phyloP scores from a whole-genome alignment of 2,888 invertebrate genomes.

The Anarsia innoxiella region DNA sequence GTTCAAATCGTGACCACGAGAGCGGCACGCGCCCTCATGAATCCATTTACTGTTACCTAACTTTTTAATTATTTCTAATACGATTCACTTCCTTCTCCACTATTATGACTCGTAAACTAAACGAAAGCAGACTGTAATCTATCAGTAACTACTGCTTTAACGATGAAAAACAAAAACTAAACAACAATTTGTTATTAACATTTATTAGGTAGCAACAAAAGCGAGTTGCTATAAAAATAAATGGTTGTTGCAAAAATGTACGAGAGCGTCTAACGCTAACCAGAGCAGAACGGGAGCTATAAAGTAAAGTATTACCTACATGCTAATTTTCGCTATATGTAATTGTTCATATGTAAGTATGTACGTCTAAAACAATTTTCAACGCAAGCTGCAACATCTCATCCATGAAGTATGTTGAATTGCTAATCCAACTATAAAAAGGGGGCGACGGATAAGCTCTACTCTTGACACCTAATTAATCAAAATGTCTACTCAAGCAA shows the following conservation, averaged over 20 bases:
- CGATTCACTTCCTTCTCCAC: constrained; percentile 2
- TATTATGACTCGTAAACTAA: not conserved
- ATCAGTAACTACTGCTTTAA: not conserved
- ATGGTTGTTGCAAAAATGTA: constrained; percentile 64
- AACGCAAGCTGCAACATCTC: constrained; percentile 54
- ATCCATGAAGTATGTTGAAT: constrained; percentile 51
- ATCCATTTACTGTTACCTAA: constrained; percentile 12
- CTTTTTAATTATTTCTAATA: constrained; percentile 5
- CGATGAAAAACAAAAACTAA: not conserved
- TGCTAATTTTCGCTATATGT: constrained; percentile 66
- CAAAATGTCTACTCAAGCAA: constrained; percentile 37
- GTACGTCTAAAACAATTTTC: constrained; percentile 53
- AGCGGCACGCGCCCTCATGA: constrained; percentile 11
- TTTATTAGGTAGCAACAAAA: constrained; percentile 42
- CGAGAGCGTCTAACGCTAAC: constrained; percentile 53
- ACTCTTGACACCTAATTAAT: constrained; percentile 39
- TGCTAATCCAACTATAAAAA: constrained; percentile 36
- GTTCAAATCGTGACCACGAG: constrained; percentile 11
- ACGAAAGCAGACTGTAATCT: constrained; percentile 1
- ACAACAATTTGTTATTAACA: constrained; percentile 19
- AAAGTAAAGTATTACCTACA: constrained; percentile 65
- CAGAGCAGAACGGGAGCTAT: constrained; percentile 67
- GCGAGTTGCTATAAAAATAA: constrained; percentile 54
- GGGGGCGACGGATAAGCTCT: constrained; percentile 28
- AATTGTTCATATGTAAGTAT: constrained; percentile 41